Base-by-base conservation (phyloP, 2,888 invertebrate genomes). In the Dyspetes luteomarginatus region DNA sequence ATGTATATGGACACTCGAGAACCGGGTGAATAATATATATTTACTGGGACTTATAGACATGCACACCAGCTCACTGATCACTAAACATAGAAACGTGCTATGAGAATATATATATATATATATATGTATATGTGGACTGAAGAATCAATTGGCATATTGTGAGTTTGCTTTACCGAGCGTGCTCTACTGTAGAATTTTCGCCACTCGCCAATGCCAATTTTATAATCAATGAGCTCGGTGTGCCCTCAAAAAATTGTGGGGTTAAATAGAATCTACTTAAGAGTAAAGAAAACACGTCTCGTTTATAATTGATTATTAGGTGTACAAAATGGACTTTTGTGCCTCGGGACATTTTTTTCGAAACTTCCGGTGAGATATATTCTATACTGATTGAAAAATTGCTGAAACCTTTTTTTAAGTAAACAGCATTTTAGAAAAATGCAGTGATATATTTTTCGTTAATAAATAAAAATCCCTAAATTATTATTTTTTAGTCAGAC, bases 81-180 rank as follows among this genome's bases (percentile, higher is more conserved):
- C 28, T 77, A 65, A 75, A 15, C 65, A 55, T 45, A 41, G 28
- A 67, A 71, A 67, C 45, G 69, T 24, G 52, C 45, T 7, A 17
- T 43, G 36, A 36, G 7, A 28, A 28, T 28, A 28, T 28, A 28
- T 28, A 28, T 28, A 36, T 36, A 36, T 52, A 52, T 22, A 52
- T 52, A 52, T 41, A 36, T 48, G 45, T 48, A 22, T n/a, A 65
- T 48, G 76, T 69, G 64, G 78, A 74, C 45, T 86, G 83, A 87
- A 86, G 86, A 89, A 89, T 90, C 86, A n/a, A 87, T 87, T 84
- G 88, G 85, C 89, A 89, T 89, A 89, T 90, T 89, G 90, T 88
- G 83, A 86, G 78, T 82, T 84, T 81, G 84, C 78, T 78, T 77
- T 85, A 80, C 84, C 82, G 78, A 82, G 68, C 74, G 64, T 73